Percentiles rank a stretch among this genome's conserved stretches.
Conservation (phyloP, 2,888 invertebrate species). For the Agriopis leucophaearia region DNA sequence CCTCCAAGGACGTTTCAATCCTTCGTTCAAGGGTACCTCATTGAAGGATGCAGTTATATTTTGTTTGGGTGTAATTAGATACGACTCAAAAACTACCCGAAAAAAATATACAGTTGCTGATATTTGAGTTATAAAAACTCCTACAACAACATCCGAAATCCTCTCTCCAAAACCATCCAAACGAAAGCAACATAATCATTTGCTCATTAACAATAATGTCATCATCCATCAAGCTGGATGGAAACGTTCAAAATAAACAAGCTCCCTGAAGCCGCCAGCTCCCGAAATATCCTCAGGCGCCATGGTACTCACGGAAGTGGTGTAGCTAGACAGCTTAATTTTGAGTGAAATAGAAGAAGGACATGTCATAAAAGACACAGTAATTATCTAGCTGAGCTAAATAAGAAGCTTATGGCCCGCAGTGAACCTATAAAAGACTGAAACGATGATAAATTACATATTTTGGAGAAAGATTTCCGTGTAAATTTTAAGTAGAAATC, state of each 20-base stretch:
- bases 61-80: too few relatives aligned
- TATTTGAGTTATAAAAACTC: background rate
- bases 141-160: conserved; percentile 1
- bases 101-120: background rate
- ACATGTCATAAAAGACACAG: background rate
- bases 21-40: too few relatives aligned
- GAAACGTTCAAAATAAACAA: conserved; percentile 30
- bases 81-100: too few relatives aligned
- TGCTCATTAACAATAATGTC: conserved; percentile 34
- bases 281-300: conserved; percentile 31
- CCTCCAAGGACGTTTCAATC: too few relatives aligned
- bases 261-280: conserved; percentile 19
- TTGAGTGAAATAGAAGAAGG: background rate
- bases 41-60: too few relatives aligned
- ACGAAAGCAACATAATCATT: conserved; percentile 20
- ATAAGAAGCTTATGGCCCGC: too few relatives aligned
- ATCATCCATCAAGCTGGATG: conserved; percentile 36
- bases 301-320: conserved; percentile 11
- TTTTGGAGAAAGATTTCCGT: too few relatives aligned
- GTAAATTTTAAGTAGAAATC: too few relatives aligned
- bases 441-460: too few relatives aligned
- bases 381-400: background rate
- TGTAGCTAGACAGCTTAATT: background rate
- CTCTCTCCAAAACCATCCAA: background rate
- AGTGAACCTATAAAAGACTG: too few relatives aligned